phyloP scores from a whole-genome alignment of 2,113 vertebrate species.

The Apaloderma vittatum region DNA sequence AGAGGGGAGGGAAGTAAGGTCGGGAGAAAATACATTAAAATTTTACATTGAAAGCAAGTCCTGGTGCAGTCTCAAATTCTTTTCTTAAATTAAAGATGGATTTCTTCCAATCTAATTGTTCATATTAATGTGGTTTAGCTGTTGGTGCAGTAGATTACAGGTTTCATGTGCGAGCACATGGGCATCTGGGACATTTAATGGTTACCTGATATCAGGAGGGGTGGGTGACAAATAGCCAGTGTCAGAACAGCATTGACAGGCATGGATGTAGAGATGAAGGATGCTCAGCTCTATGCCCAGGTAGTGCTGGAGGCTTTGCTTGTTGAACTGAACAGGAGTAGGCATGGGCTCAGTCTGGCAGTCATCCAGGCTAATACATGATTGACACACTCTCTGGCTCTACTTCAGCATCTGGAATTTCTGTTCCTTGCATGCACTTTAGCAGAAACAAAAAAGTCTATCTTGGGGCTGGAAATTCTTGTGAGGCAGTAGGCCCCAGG shows the following conservation, averaged over 20 bases:
- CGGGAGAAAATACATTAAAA: not conserved
- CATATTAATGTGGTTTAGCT: not conserved
- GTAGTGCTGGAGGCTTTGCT: not conserved
- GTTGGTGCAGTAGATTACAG: not conserved
- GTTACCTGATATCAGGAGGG: not conserved
- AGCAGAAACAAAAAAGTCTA: not conserved
- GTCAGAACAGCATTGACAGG: not conserved
- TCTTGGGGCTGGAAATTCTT: not conserved
- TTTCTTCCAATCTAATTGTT: not conserved
- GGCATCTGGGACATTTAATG: not conserved
- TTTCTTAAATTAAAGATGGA: not conserved
- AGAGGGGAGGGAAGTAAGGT: not conserved
- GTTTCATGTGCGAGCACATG: fast-evolving
- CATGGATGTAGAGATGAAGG: not conserved
- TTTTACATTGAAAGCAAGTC: not conserved
- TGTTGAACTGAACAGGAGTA: not conserved
- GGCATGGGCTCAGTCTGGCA: not conserved
- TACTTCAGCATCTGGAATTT: not conserved
- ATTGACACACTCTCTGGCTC: fast-evolving
- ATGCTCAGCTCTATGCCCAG: not conserved
- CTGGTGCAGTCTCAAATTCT: not conserved
- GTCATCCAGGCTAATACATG: not conserved
- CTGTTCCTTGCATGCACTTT: not conserved
- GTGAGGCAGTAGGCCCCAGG: not conserved
- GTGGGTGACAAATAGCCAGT: not conserved